Conservation (phyloP, 2,113 vertebrate genomes). For the Neogale vison region DNA sequence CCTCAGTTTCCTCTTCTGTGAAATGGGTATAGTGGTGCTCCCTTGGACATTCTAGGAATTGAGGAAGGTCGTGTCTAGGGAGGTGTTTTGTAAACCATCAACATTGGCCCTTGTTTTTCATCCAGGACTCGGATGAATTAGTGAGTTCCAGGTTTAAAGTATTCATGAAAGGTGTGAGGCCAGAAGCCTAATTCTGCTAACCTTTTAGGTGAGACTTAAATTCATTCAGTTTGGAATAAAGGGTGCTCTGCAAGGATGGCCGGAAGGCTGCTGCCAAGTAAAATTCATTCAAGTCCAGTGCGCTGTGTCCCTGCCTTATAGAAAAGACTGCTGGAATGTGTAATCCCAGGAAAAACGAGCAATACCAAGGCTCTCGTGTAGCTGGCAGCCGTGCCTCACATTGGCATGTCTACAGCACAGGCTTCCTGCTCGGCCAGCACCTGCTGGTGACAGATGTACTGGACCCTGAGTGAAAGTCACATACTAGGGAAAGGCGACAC, state of each 20-base stretch:
- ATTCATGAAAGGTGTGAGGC: neutral
- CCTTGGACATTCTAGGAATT: neutral
- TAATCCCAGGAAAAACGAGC: neutral
- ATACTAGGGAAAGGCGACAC: neutral
- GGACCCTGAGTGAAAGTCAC: neutral
- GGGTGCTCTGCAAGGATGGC: neutral
- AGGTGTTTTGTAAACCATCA: neutral
- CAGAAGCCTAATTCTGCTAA: constrained; percentile 31
- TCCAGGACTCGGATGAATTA: neutral
- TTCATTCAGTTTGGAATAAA: neutral
- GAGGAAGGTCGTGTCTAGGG: neutral
- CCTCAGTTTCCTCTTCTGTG: neutral
- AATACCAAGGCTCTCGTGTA: neutral
- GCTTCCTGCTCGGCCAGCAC: neutral
- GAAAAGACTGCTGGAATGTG: neutral
- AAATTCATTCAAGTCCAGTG: neutral
- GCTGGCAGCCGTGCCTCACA: neutral
- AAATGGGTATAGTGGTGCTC: neutral
- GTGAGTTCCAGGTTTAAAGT: neutral
- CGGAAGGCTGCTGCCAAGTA: neutral
- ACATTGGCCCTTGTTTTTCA: neutral
- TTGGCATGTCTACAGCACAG: neutral
- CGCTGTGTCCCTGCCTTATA: neutral
- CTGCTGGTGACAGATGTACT: neutral
- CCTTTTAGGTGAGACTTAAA: neutral